Conservation (phyloP, 2,888 invertebrate genomes). For the Chaitophorus viminalis region DNA sequence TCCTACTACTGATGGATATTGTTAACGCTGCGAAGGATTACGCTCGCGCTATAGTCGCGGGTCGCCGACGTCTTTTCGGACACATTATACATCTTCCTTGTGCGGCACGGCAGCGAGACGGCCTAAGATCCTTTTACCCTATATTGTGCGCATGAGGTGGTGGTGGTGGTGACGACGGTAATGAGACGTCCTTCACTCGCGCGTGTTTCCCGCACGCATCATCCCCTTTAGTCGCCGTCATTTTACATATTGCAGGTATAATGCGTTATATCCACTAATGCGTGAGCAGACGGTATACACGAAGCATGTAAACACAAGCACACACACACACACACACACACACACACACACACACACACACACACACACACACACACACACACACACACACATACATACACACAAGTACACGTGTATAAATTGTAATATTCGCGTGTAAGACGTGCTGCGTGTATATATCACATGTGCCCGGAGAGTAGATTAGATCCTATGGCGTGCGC, state of each 20-base stretch:
- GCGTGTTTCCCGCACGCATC: background rate
- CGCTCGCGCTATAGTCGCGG: background rate
- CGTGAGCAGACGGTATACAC: too few relatives aligned
- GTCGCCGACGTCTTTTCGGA: conserved; percentile 49
- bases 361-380: background rate
- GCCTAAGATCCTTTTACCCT: conserved; percentile 40
- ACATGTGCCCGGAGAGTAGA: background rate
- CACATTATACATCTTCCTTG: conserved; percentile 47
- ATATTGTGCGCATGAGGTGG: too few relatives aligned
- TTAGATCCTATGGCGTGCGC: background rate
- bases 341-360: too few relatives aligned
- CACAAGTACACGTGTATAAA: background rate
- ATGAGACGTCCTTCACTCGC: conserved; percentile 56
- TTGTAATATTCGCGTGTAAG: too few relatives aligned
- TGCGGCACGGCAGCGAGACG: too few relatives aligned
- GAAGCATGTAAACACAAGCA: background rate
- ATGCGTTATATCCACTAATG: background rate
- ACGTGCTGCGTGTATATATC: background rate
- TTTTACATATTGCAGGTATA: background rate
- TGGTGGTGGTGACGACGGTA: background rate
- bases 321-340: background rate
- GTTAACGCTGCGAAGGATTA: conserved; percentile 10
- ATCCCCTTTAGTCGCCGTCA: background rate
- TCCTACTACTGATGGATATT: too few relatives aligned
- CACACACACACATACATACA: background rate